Base-by-base conservation (phyloP, 2,797 vertebrate species). In the Chlorospingus semifuscus region DNA sequence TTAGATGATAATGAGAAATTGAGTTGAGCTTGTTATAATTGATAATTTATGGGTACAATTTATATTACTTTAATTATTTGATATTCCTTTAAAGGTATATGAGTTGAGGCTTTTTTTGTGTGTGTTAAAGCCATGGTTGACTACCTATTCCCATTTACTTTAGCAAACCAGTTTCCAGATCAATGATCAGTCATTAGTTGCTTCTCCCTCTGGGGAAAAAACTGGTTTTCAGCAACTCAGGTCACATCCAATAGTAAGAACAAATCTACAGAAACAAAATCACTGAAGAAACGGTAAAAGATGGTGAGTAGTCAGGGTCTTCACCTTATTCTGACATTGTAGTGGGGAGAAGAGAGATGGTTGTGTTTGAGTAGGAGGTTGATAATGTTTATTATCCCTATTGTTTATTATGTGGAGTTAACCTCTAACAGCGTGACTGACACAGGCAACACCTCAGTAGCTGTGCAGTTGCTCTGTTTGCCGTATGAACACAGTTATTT, bases 381-480 rank as follows among this genome's bases (percentile, higher is more conserved):
- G 41, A 91, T 55, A 80, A 61, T 76, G 26, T 89, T 95, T 83
- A 76, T 92, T 96, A 95, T 87, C 53, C 13, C 50, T 44, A 34
- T 87, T 85, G 27, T 66, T 94, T 94, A 66, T 94, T 94, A 70
- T 66, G 19, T 87, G 87, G 44, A 80, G 69, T 87, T 89, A 78
- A 88, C 71, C 39, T 94, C 59, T 83, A 39, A 32, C 15, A 81
- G 41, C 4, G 6, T 46, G 37, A 41, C 53, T 94, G 56, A 85
- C 59, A 90, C 64, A 81, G 83, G 17, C 11, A 71, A 26, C 52
- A 89, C 70, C 53, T 78, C 37, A 78, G 23, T 93, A 88, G 56
- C 37, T 55, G 26, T 34, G 13, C 7, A 18, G 36, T 46, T 83
- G 42, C 21, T 86, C 30, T 84, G 23, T 89, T 76, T 89, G 47